Evolutionary conservation across 2,113 vertebrate species (phyloP).

Genomic region (Chaetodon trifascialis): DNA sequence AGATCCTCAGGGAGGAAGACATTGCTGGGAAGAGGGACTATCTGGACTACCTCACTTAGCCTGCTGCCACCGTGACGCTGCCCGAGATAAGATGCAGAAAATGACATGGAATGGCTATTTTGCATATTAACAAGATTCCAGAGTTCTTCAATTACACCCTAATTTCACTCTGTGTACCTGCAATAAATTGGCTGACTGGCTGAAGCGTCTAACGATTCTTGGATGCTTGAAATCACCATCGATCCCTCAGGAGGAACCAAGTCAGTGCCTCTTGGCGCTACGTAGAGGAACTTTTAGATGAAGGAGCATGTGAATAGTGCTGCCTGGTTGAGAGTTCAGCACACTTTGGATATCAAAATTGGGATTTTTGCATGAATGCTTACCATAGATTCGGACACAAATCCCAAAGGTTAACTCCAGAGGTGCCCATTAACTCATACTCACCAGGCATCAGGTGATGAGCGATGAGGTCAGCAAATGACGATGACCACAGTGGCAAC

Average conservation of each 20-base stretch:
- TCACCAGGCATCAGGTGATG: constrained; percentile 9
- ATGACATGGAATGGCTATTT: neutral
- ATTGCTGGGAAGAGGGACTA: neutral
- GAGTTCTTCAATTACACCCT: neutral
- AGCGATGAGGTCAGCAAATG: neutral
- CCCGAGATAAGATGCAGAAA: neutral
- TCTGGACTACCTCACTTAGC: neutral
- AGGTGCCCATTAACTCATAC: neutral
- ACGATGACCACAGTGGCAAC: constrained; percentile 12
- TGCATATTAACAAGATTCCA: neutral
- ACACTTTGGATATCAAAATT: neutral
- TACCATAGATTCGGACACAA: neutral
- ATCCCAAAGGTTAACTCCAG: neutral
- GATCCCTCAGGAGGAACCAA: neutral
- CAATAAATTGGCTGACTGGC: neutral
- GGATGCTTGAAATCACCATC: neutral
- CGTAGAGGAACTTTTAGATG: neutral
- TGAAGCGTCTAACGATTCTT: neutral
- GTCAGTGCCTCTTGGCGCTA: too few species aligned
- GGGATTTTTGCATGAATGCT: neutral
- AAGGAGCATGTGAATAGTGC: neutral
- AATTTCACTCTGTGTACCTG: neutral
- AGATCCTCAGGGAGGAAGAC: neutral
- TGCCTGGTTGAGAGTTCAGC: neutral
- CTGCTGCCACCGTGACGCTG: neutral